A percentile compares a stretch with the other conserved stretches of the same genome.
phyloP scores from a whole-genome alignment of 2,888 invertebrate species.

The Rotaria magnacalcarata region DNA sequence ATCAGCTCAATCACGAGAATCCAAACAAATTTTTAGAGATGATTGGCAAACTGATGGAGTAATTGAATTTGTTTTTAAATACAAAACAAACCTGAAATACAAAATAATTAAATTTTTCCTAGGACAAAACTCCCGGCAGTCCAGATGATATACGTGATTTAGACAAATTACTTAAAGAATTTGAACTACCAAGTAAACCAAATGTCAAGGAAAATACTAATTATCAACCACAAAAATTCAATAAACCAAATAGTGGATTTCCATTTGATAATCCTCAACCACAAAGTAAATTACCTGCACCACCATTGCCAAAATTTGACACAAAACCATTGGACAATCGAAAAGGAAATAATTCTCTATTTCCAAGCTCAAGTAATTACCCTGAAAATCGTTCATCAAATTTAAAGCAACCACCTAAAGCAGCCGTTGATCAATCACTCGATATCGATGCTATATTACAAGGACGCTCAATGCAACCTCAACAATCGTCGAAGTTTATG shows the following conservation, averaged over 20 bases:
- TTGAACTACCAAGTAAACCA: not conserved
- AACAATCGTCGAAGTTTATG: too few relatives aligned
- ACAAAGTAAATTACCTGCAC: not conserved
- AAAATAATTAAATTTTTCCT: not conserved
- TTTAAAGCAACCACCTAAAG: not conserved
- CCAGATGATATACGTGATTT: not conserved
- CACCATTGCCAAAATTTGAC: not conserved
- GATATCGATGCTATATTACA: constrained; percentile 6
- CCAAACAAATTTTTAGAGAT: not conserved
- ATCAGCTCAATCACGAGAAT: not conserved
- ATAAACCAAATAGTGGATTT: not conserved
- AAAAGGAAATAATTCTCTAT: not conserved
- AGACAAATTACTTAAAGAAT: constrained; percentile 30
- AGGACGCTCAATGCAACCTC: not conserved
- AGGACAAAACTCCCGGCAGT: not conserved
- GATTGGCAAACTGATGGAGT: not conserved
- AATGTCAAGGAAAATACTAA: not conserved
- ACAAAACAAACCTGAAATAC: too few relatives aligned
- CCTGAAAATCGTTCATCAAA: not conserved
- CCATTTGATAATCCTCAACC: not conserved
- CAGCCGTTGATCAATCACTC: not conserved
- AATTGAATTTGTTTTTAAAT: not conserved
- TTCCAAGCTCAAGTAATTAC: not conserved
- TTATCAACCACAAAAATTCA: not conserved
- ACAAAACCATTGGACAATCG: not conserved